These are phyloP conservation scores for Pteronotus mesoamericanus DNA, from an alignment of 2,797 vertebrate genomes.

Conservation along the genomic window DNA sequence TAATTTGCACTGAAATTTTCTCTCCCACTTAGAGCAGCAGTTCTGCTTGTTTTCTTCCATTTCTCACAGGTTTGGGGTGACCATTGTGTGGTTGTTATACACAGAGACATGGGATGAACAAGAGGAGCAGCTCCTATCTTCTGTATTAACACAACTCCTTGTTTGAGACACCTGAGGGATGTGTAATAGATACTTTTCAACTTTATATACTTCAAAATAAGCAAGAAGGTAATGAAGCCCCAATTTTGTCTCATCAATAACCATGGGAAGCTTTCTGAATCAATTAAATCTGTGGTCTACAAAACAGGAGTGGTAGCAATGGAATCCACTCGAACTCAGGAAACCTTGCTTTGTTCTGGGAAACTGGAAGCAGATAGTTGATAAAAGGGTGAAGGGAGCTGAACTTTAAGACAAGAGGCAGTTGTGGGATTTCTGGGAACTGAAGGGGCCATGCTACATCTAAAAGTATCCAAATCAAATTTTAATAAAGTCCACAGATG, in stretches of 20 bases:
- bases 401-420: not conserved
- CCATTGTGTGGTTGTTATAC: not conserved
- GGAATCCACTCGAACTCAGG: not conserved
- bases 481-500: not conserved
- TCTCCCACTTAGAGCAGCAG: not conserved
- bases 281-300: not conserved
- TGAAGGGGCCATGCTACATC: not conserved
- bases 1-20: not conserved
- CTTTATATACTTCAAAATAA: not conserved
- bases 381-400: not conserved
- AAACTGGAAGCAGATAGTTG: not conserved
- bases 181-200: not conserved
- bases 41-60: not conserved
- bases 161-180: not conserved
- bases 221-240: not conserved
- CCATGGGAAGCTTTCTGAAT: not conserved
- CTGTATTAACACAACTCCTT: not conserved
- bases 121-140: not conserved
- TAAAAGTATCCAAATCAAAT: not conserved
- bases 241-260: not conserved
- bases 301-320: not conserved
- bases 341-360: not conserved
- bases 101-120: not conserved
- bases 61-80: fast-evolving
- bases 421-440: not conserved